A percentile compares a stretch with the other conserved stretches of the same genome.
Conservation (phyloP, 2,113 vertebrate species). For the Ctenodactylus gundi region DNA sequence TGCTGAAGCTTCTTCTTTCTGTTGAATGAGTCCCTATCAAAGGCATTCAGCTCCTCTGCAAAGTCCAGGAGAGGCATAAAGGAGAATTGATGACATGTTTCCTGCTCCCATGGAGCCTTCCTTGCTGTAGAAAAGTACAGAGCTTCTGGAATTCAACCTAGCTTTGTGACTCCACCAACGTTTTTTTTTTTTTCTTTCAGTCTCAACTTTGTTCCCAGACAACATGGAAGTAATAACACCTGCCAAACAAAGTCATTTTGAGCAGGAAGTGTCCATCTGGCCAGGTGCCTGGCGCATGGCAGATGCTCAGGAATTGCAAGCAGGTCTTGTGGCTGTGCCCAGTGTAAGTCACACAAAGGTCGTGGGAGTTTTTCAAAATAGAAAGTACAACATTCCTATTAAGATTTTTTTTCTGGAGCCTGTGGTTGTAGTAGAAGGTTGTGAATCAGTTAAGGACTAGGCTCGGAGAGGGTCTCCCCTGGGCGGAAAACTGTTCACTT, state of each 20-base stretch:
- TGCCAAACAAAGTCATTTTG: background rate
- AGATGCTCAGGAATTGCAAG: background rate
- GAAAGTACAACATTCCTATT: background rate
- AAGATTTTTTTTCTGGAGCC: background rate
- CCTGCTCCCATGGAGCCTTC: background rate
- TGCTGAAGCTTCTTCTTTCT: constrained; percentile 11
- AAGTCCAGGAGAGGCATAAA: background rate
- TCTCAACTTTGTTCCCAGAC: background rate
- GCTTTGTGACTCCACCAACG: background rate
- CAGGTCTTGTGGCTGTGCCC: background rate
- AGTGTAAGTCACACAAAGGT: background rate
- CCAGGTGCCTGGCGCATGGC: background rate
- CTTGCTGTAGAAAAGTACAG: background rate
- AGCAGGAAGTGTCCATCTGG: background rate
- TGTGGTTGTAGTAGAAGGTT: background rate
- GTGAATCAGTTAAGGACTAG: background rate
- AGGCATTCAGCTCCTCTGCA: background rate
- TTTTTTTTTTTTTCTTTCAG: background rate
- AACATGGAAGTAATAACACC: background rate
- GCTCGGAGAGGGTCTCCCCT: background rate
- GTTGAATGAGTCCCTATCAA: background rate
- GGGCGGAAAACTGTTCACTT: background rate
- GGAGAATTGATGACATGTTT: background rate
- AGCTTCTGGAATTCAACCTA: background rate
- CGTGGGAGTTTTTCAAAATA: background rate